Conservation (phyloP, 2,797 vertebrate genomes). For the Sebastes kiyomatsui region DNA sequence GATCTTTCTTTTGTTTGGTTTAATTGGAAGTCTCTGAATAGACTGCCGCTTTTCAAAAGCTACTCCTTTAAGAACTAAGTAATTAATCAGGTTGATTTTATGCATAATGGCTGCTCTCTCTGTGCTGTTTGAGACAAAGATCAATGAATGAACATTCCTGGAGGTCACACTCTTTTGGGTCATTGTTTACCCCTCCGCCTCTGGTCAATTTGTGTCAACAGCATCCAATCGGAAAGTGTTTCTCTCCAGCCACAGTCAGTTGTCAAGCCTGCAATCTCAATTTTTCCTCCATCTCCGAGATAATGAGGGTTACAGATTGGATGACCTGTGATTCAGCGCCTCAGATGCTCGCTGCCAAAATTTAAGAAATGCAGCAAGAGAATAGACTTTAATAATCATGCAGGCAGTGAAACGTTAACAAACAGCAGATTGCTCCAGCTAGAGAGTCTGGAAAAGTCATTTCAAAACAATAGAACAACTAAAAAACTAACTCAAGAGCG, state of each 20-base stretch:
- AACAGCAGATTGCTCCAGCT: background rate
- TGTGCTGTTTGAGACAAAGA: background rate
- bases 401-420: background rate
- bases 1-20: conserved; percentile 13
- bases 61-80: background rate
- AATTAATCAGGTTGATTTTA: conserved; percentile 31
- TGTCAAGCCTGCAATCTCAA: conserved; percentile 17
- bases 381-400: background rate
- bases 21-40: conserved; percentile 25
- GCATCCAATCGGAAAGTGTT: background rate
- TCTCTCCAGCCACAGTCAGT: background rate
- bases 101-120: background rate
- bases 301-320: conserved; percentile 42
- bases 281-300: conserved; percentile 30
- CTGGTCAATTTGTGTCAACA: background rate
- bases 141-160: background rate
- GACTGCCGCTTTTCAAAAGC: background rate
- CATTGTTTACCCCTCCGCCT: background rate
- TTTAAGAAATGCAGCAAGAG: background rate
- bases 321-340: conserved; percentile 29
- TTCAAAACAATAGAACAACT: background rate
- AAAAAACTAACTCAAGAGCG: background rate
- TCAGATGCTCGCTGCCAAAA: conserved; percentile 31
- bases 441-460: background rate
- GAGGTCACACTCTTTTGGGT: background rate